These are phyloP conservation scores for Melopsittacus undulatus DNA, from an alignment of 2,797 vertebrate species.

Conservation along the genomic window DNA sequence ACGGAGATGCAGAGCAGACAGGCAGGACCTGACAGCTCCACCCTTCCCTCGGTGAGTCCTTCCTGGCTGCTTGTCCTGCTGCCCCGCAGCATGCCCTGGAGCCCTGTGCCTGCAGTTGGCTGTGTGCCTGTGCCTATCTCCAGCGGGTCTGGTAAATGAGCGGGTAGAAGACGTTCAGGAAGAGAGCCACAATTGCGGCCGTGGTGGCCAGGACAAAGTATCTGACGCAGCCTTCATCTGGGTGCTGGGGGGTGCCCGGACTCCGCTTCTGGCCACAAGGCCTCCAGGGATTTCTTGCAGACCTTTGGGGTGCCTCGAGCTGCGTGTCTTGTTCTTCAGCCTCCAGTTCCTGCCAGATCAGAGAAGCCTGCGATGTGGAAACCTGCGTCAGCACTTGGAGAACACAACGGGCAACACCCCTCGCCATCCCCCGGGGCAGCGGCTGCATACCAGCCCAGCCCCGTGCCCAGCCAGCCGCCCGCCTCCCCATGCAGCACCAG, in stretches of 20 bases:
- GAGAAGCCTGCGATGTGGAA: slow-evolving; percentile 99
- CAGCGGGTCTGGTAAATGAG: slow-evolving; percentile 84
- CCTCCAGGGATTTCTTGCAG: slow-evolving; percentile 69
- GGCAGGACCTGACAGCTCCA: background rate
- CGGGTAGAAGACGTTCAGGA: slow-evolving; percentile 90
- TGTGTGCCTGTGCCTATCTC: slow-evolving; percentile 66
- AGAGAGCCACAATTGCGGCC: slow-evolving; percentile 87
- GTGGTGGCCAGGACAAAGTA: slow-evolving; percentile 92
- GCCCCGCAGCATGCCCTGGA: background rate
- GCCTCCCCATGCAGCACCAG: slow-evolving; percentile 60
- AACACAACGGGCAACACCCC: slow-evolving; percentile 62
- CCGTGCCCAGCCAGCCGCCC: slow-evolving; percentile 60
- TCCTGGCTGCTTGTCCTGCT: background rate
- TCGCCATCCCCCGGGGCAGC: slow-evolving; percentile 36
- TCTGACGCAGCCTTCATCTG: slow-evolving; percentile 87
- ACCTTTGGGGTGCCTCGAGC: slow-evolving; percentile 66
- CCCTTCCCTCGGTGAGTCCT: slow-evolving; percentile 2
- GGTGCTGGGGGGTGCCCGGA: slow-evolving; percentile 69
- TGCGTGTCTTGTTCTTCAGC: slow-evolving; percentile 88
- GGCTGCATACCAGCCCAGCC: slow-evolving; percentile 54
- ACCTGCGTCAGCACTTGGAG: slow-evolving; percentile 89
- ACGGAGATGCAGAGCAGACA: slow-evolving; percentile 32
- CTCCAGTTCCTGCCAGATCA: slow-evolving; percentile 99
- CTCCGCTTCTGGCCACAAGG: slow-evolving; percentile 63
- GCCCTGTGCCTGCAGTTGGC: background rate